Conservation (phyloP, 2,888 invertebrate genomes). For the Cerastoderma edule region DNA sequence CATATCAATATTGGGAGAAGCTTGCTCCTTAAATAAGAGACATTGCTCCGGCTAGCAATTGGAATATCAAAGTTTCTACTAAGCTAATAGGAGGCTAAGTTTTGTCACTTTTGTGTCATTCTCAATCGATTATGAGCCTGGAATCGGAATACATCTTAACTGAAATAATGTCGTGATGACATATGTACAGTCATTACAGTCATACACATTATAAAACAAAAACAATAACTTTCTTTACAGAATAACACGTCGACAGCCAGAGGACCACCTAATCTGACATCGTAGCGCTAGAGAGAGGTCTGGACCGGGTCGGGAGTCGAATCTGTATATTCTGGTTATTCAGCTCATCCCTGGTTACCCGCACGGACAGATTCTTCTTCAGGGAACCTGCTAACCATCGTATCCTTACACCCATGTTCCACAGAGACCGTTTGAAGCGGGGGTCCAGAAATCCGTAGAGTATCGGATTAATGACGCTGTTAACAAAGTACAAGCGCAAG, state of each 20-base stretch:
- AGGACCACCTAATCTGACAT: background rate
- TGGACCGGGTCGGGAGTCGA: background rate
- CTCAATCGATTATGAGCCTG: too few species aligned
- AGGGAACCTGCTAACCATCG: slow-evolving; percentile 51
- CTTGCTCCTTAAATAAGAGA: too few species aligned
- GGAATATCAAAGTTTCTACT: too few species aligned
- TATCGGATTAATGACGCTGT: slow-evolving; percentile 55
- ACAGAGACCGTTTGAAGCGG: slow-evolving; percentile 46
- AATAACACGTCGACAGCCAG: background rate
- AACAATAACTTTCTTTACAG: too few species aligned
- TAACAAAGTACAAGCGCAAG: slow-evolving; percentile 58
- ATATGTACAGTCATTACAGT: too few species aligned
- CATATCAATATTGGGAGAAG: too few species aligned
- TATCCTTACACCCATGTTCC: slow-evolving; percentile 56
- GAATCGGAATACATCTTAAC: too few species aligned
- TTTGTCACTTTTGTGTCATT: too few species aligned
- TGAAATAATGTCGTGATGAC: too few species aligned
- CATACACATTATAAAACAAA: too few species aligned
- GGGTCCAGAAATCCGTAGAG: slow-evolving; percentile 58
- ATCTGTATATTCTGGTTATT: slow-evolving; percentile 14
- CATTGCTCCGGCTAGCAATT: too few species aligned
- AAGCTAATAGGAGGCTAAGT: too few species aligned
- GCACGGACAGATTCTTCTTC: slow-evolving; percentile 42
- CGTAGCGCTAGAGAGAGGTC: slow-evolving; percentile 6
- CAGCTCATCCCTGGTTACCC: slow-evolving; percentile 27